Conservation (phyloP, 2,797 vertebrate species). For the Setipinna tenuifilis region DNA sequence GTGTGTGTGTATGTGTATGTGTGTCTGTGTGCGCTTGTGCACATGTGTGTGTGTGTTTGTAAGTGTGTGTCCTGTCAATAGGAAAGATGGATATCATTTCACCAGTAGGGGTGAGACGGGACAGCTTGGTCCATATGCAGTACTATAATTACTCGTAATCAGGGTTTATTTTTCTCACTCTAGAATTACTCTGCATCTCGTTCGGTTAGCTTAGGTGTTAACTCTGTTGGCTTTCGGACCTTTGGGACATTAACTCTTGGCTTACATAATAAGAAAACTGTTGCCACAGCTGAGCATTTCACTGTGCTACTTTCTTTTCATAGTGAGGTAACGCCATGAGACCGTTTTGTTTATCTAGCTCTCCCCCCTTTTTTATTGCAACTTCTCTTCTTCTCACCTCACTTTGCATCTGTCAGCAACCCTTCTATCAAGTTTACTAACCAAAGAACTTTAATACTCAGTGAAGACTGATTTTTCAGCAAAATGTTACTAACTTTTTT, state of each 20-base stretch:
- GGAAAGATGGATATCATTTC: slow-evolving; percentile 2
- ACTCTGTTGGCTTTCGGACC: not conserved
- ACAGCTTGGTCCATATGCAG: not conserved
- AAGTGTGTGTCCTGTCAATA: not conserved
- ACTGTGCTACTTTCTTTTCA: not conserved
- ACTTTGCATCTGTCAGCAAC: not conserved
- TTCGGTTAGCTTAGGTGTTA: slow-evolving; percentile 13
- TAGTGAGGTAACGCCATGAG: slow-evolving; percentile 3
- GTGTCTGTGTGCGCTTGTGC: no score
- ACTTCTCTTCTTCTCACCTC: not conserved
- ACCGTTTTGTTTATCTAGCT: not conserved
- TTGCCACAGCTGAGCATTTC: slow-evolving; percentile 16
- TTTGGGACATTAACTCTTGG: not conserved
- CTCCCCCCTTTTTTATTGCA: not conserved
- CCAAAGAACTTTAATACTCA: no score
- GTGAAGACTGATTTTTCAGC: no score
- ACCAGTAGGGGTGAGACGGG: not conserved
- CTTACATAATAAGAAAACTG: slow-evolving; percentile 17
- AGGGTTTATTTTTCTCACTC: not conserved
- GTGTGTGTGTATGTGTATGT: not conserved
- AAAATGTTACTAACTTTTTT: no score
- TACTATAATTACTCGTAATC: slow-evolving; percentile 16
- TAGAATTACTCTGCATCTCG: slow-evolving; percentile 4
- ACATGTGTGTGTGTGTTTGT: not conserved
- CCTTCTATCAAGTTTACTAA: no score